phyloP scores from a whole-genome alignment of 2,888 invertebrate genomes.

The Gisinianus flammeolus region DNA sequence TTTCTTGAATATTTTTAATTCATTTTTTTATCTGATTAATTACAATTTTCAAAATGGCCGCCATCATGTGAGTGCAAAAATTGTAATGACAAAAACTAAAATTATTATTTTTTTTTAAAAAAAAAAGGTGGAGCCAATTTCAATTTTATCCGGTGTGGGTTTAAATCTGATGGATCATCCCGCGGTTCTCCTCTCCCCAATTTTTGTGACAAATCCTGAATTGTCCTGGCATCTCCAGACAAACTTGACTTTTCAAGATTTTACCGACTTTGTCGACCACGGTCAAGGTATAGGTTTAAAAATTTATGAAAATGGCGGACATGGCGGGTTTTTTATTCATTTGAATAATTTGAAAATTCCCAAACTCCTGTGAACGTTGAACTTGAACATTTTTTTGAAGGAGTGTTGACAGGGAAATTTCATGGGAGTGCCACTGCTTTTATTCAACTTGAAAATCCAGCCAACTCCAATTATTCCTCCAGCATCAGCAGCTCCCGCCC shows the following conservation, averaged over 20 bases:
- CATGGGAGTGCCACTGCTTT: not conserved
- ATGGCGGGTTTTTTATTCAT: no score
- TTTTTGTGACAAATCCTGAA: not conserved
- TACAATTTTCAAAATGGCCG: no score
- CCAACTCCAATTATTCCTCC: no score
- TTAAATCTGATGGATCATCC: conserved; percentile 1
- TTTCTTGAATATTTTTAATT: no score
- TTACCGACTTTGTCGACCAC: not conserved
- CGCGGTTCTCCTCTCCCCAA: not conserved
- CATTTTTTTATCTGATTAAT: no score
- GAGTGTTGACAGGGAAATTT: not conserved
- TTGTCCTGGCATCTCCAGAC: not conserved
- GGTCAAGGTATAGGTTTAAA: conserved; percentile 16
- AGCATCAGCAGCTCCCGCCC: no score
- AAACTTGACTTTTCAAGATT: conserved; percentile 5
- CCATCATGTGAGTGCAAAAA: not conserved
- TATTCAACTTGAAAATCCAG: not conserved
- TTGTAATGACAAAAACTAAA: no score
- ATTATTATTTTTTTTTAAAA: no score
- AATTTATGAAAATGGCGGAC: no score
- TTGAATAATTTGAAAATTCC: no score
- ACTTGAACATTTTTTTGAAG: no score
- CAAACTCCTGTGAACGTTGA: no score
- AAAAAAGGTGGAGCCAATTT: not conserved
- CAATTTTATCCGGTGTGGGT: not conserved